phyloP scores from a whole-genome alignment of 2,113 vertebrate genomes.

The Puffinus mauretanicus region DNA sequence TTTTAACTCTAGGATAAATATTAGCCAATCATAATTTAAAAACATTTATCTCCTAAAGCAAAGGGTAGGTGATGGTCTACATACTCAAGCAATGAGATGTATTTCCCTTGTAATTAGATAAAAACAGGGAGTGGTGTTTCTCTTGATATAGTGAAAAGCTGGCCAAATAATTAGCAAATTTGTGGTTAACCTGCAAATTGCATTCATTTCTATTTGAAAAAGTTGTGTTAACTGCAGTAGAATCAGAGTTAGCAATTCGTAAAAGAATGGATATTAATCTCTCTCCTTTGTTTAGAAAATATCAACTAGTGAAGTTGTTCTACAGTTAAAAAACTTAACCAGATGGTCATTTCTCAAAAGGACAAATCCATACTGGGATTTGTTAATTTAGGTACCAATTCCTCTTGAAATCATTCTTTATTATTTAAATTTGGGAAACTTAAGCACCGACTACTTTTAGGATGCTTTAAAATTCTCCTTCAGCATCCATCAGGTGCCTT shows the following conservation, averaged over 20 bases:
- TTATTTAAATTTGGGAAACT: background rate
- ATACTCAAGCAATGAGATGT: background rate
- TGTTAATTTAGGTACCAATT: background rate
- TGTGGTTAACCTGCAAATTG: background rate
- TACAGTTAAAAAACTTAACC: background rate
- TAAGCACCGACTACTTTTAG: background rate
- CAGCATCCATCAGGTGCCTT: background rate
- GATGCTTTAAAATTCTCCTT: background rate
- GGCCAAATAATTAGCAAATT: background rate
- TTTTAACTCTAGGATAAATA: background rate
- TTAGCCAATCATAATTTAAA: background rate
- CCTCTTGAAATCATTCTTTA: background rate
- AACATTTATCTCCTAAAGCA: background rate
- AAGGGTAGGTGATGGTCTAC: background rate
- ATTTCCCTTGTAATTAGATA: background rate
- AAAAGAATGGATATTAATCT: background rate
- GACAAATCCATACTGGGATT: background rate
- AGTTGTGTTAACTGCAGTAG: background rate
- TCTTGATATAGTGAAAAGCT: background rate
- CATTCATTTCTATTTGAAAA: background rate
- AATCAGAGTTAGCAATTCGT: background rate
- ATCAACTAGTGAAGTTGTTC: background rate
- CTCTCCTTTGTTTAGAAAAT: background rate
- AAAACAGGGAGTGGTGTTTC: background rate
- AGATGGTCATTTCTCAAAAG: background rate